These are phyloP conservation scores for Stratiomys singularior DNA, from an alignment of 2,888 invertebrate genomes.

Conservation along the genomic window DNA sequence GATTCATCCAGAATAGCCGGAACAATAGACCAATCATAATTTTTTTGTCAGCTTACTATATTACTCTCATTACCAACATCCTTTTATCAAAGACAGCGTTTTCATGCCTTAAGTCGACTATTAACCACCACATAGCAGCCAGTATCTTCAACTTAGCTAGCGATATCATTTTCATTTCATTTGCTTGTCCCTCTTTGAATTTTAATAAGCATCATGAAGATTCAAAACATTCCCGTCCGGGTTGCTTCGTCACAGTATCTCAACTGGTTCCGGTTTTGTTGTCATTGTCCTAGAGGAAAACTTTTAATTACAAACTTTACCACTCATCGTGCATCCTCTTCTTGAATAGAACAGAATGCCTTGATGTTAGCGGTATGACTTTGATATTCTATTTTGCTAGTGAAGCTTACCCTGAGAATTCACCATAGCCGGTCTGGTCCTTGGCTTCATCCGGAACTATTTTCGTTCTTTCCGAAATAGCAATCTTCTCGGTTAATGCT, in stretches of 20 bases:
- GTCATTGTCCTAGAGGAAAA: conserved; percentile 31
- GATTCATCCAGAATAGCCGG: too few species aligned
- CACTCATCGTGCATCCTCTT: neutral
- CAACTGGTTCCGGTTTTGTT: neutral
- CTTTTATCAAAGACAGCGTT: too few species aligned
- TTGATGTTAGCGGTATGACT: too few species aligned
- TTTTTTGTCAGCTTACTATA: too few species aligned
- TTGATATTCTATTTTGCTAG: too few species aligned
- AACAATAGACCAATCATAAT: too few species aligned
- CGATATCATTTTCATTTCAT: conserved; percentile 24
- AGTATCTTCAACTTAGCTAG: neutral
- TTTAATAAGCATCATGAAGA: conserved; percentile 27
- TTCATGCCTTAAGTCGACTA: too few species aligned
- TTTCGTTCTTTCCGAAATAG: neutral
- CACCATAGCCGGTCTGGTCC: neutral
- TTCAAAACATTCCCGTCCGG: neutral
- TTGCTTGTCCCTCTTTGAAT: conserved; percentile 14
- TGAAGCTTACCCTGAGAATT: too few species aligned
- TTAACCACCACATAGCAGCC: too few species aligned
- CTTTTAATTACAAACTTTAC: conserved; percentile 31
- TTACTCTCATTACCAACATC: too few species aligned
- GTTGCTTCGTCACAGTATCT: too few species aligned
- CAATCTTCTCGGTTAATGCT: conserved; percentile 5
- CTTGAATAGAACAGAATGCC: neutral
- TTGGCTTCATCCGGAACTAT: neutral